Percentiles rank a stretch among this genome's conserved stretches.
Evolutionary conservation across 2,797 vertebrate species (phyloP).

Genomic region (Danio kyathit): DNA sequence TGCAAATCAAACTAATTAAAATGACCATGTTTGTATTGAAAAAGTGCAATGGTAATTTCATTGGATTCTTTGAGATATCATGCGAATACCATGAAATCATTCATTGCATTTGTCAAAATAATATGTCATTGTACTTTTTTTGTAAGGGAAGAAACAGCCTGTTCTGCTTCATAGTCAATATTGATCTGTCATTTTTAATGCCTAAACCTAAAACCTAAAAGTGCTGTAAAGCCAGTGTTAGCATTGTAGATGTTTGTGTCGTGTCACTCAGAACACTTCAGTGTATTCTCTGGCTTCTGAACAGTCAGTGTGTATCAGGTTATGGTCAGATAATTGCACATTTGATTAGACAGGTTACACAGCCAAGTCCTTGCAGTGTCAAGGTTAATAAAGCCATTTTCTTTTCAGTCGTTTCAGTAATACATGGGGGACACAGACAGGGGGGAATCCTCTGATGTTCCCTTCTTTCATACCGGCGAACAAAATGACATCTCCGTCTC

Average conservation of each 20-base stretch:
- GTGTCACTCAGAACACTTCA: neutral
- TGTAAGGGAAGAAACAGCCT: neutral
- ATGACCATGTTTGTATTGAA: neutral
- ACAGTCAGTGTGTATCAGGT: neutral
- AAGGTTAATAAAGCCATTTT: slow-evolving; percentile 25
- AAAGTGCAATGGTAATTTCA: neutral
- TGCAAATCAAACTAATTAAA: neutral
- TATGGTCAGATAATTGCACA: slow-evolving; percentile 10
- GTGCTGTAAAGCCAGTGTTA: neutral
- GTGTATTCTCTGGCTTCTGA: neutral
- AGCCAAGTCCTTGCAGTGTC: slow-evolving; percentile 14
- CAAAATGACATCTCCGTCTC: neutral
- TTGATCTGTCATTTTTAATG: neutral
- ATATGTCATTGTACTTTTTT: neutral
- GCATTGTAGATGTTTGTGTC: neutral
- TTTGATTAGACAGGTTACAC: slow-evolving; percentile 32
- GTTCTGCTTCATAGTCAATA: neutral
- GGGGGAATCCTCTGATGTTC: slow-evolving; percentile 2
- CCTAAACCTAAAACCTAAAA: neutral
- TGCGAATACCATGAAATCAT: neutral
- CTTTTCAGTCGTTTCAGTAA: neutral
- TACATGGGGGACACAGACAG: neutral
- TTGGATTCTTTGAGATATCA: neutral
- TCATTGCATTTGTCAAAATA: neutral
- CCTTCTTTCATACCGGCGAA: neutral